phyloP scores from a whole-genome alignment of 2,797 vertebrate genomes.

The Gouania willdenowi region DNA sequence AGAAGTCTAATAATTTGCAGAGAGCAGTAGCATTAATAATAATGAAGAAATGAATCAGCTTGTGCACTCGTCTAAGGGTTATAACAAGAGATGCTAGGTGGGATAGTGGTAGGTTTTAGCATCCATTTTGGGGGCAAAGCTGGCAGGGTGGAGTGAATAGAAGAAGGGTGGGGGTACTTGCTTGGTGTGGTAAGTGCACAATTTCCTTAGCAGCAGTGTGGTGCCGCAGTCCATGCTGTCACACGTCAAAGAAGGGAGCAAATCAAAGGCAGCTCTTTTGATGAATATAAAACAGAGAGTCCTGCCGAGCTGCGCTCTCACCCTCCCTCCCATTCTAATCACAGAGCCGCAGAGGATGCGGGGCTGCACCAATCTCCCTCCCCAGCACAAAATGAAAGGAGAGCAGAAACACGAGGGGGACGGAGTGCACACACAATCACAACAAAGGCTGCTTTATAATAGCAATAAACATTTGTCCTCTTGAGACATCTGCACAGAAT shows the following conservation, averaged over 20 bases:
- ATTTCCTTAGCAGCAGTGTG: conserved; percentile 74
- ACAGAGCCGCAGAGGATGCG: conserved; percentile 70
- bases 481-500: conserved; percentile 64
- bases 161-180: conserved; percentile 24
- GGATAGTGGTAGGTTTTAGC: conserved; percentile 29
- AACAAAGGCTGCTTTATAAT: conserved; percentile 80
- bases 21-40: conserved; percentile 72
- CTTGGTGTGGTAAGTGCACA: conserved; percentile 61
- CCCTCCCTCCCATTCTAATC: conserved; percentile 77
- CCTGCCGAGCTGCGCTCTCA: conserved; percentile 81
- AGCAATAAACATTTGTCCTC: conserved; percentile 79
- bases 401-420: conserved; percentile 68
- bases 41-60: conserved; percentile 78
- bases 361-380: conserved; percentile 60
- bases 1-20: conserved; percentile 65
- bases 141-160: conserved; percentile 24
- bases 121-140: conserved; percentile 4
- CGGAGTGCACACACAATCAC: conserved; percentile 67
- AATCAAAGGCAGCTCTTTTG: conserved; percentile 86
- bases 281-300: conserved; percentile 86
- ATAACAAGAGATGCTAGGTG: conserved; percentile 26
- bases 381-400: conserved; percentile 72
- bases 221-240: conserved; percentile 74
- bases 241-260: conserved; percentile 81
- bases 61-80: conserved; percentile 57